Percentiles rank a stretch among this genome's conserved stretches.
Evolutionary conservation across 2,888 invertebrate genomes (phyloP).

Genomic region (Galerucella pusilla): DNA sequence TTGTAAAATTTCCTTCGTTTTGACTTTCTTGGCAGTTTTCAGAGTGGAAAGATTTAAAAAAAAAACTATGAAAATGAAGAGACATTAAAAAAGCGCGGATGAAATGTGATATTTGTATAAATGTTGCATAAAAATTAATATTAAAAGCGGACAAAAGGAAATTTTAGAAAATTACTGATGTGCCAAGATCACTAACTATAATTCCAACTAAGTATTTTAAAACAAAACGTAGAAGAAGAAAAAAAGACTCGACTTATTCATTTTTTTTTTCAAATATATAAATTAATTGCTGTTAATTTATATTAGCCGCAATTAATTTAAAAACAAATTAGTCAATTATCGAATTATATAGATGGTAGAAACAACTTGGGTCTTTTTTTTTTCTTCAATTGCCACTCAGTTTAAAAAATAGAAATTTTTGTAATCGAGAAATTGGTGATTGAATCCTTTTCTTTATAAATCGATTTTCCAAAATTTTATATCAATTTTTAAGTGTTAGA

Average conservation of each 20-base stretch:
- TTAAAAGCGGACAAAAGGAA: conserved; percentile 21
- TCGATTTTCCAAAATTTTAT: conserved; percentile 34
- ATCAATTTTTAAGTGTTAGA: conserved; percentile 34
- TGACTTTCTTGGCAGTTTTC: conserved; percentile 3
- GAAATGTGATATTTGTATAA: conserved; percentile 16
- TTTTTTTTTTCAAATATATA: too few species aligned
- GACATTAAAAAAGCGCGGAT: conserved; percentile 2
- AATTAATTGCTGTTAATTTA: too few species aligned
- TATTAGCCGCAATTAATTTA: too few species aligned
- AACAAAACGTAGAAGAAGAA: not conserved
- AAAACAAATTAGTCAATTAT: too few species aligned
- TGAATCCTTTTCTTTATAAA: conserved; percentile 1
- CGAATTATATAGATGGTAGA: too few species aligned
- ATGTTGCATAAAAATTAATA: conserved; percentile 6
- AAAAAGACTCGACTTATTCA: not conserved
- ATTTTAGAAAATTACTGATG: conserved; percentile 30
- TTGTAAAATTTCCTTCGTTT: conserved; percentile 7
- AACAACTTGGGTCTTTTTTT: too few species aligned
- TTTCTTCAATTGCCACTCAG: too few species aligned
- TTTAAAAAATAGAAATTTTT: too few species aligned
- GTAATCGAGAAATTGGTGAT: not conserved
- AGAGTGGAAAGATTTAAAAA: not conserved
- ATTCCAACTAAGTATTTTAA: conserved; percentile 17
- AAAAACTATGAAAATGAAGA: not conserved
- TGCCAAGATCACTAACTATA: conserved; percentile 27